A percentile compares a stretch with the other conserved stretches of the same genome.
Conservation (phyloP, 2,113 vertebrate species). For the Elaphurus davidianus region DNA sequence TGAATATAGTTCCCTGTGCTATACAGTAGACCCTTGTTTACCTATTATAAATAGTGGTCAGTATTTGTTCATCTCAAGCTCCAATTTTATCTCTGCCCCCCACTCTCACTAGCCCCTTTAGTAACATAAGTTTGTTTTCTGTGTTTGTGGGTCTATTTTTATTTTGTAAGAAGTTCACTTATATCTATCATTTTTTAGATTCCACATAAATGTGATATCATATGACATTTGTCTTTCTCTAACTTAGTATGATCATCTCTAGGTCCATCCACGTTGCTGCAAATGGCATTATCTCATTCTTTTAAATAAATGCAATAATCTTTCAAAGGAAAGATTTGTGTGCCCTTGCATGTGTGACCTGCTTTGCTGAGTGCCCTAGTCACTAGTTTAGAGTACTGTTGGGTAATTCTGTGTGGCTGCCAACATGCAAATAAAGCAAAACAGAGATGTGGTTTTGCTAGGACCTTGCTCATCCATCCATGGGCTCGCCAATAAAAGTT, state of each 20-base stretch:
- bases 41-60: background rate
- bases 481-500: background rate
- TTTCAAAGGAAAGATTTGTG: background rate
- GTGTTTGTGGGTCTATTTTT: background rate
- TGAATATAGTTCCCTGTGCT: background rate
- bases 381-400: background rate
- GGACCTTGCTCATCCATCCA: background rate
- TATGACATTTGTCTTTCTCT: background rate
- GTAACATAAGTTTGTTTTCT: background rate
- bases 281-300: background rate
- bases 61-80: background rate
- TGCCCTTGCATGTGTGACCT: background rate
- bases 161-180: background rate
- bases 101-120: background rate
- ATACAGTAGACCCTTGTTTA: background rate
- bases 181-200: background rate
- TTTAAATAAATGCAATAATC: background rate
- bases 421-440: conserved; percentile 8
- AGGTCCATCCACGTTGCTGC: background rate
- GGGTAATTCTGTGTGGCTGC: background rate
- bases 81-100: background rate
- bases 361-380: background rate
- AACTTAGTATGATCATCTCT: background rate
- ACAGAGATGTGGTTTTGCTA: background rate
- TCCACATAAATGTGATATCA: background rate